Evolutionary conservation across 2,113 vertebrate species (phyloP).

Genomic region (Ahaetulla prasina): DNA sequence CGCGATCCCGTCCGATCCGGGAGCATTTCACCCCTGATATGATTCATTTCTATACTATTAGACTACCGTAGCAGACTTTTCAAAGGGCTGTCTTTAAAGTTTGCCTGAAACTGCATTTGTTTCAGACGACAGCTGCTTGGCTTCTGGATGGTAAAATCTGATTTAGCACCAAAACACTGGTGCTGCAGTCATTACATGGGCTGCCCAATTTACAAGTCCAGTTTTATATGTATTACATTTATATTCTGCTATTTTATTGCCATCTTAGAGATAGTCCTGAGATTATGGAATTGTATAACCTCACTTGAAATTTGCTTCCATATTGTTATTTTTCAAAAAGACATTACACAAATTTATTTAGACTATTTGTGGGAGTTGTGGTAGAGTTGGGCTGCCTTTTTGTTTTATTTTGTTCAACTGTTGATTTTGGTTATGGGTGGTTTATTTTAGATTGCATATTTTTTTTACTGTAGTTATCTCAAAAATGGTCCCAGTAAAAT

Average conservation of each 20-base stretch:
- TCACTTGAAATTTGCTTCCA: neutral
- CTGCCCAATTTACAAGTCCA: neutral
- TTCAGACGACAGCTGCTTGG: neutral
- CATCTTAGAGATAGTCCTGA: neutral
- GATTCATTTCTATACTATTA: neutral
- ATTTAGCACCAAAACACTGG: neutral
- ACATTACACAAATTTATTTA: neutral
- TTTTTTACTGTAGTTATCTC: neutral
- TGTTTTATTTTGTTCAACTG: neutral
- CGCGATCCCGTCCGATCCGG: too few relatives aligned
- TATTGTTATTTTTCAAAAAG: neutral
- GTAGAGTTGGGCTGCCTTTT: neutral
- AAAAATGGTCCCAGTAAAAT: neutral
- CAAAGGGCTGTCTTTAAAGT: neutral
- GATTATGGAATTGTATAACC: neutral
- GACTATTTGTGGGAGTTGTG: neutral
- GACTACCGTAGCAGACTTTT: neutral
- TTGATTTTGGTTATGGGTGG: neutral
- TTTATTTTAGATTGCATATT: neutral
- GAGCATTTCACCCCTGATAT: too few relatives aligned
- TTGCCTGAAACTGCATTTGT: neutral
- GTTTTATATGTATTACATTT: neutral
- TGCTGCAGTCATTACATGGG: neutral
- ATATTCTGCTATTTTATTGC: neutral
- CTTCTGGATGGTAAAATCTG: neutral